Conservation (phyloP, 1,140 invertebrate genomes). For the Mylabris phalerata region DNA sequence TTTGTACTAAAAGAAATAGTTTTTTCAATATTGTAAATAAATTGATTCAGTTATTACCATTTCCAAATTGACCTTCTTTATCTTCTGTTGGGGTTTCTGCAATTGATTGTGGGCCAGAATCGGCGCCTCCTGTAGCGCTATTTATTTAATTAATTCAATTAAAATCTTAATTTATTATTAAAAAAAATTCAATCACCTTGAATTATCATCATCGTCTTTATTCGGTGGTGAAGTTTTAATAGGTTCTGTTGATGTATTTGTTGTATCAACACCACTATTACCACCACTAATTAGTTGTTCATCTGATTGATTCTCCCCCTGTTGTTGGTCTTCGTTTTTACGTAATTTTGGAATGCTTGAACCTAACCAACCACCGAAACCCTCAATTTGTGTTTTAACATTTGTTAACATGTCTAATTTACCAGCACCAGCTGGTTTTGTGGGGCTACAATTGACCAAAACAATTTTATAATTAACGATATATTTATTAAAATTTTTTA, state of each 20-base stretch:
- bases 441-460: constrained; percentile 45
- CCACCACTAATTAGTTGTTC: constrained; percentile 41
- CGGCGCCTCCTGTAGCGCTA: constrained; percentile 79
- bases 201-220: constrained; percentile 78
- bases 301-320: constrained; percentile 40
- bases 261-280: constrained; percentile 33
- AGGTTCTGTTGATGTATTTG: constrained; percentile 44
- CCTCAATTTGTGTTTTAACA: constrained; percentile 72
- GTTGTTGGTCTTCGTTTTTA: constrained; percentile 45
- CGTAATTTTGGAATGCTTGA: constrained; percentile 65
- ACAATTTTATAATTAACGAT: too few species aligned
- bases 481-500: too few species aligned
- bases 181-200: constrained; percentile 51
- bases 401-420: constrained; percentile 72
- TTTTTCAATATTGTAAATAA: constrained; percentile 11
- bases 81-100: constrained; percentile 71
- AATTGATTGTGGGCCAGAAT: constrained; percentile 68
- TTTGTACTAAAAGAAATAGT: constrained; percentile 61
- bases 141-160: constrained; percentile 33
- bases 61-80: constrained; percentile 68
- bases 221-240: constrained; percentile 42
- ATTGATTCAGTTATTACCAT: constrained; percentile 51
- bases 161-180: constrained; percentile 7
- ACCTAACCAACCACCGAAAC: constrained; percentile 72
- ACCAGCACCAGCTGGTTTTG: constrained; percentile 53